phyloP scores from a whole-genome alignment of 2,113 vertebrate species.

The Anguilla rostrata region DNA sequence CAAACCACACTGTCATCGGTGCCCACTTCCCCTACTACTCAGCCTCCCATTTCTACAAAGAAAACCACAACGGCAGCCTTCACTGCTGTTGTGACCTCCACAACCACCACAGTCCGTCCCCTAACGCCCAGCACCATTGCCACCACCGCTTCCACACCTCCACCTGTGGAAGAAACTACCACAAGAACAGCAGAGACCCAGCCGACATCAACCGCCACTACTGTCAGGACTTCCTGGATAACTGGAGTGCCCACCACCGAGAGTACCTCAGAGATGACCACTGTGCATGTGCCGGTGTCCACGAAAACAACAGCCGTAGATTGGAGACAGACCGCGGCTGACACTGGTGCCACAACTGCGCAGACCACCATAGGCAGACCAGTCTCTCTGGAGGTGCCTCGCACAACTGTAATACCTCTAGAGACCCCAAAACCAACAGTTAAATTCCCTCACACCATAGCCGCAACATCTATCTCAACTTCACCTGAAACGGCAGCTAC shows the following conservation, averaged over 20 bases:
- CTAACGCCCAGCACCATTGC: neutral
- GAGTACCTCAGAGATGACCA: slow-evolving; percentile 29
- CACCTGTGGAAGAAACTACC: slow-evolving; percentile 28
- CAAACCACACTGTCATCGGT: slow-evolving; percentile 45
- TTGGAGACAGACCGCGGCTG: slow-evolving; percentile 36
- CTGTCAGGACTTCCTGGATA: slow-evolving; percentile 52
- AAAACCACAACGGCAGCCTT: slow-evolving; percentile 47
- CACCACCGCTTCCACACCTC: slow-evolving; percentile 30
- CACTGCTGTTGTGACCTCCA: slow-evolving; percentile 5
- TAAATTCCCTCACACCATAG: slow-evolving; percentile 25
- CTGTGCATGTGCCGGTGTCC: slow-evolving; percentile 3
- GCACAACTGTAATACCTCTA: slow-evolving; percentile 37
- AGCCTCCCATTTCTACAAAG: slow-evolving; percentile 45
- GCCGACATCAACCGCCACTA: slow-evolving; percentile 36
- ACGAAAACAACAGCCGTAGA: slow-evolving; percentile 5
- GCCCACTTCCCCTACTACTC: slow-evolving; percentile 46
- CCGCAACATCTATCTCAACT: slow-evolving; percentile 35
- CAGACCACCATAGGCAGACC: slow-evolving; percentile 17
- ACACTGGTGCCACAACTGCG: slow-evolving; percentile 28
- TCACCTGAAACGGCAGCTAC: slow-evolving; percentile 26
- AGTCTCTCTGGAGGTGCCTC: slow-evolving; percentile 17
- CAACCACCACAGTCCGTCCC: slow-evolving; percentile 34
- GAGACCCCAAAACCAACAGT: slow-evolving; percentile 39
- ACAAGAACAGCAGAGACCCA: slow-evolving; percentile 29
- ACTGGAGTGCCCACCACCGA: slow-evolving; percentile 36